These are phyloP conservation scores for Andrena minutula DNA, from an alignment of 2,888 invertebrate species.

Conservation along the genomic window DNA sequence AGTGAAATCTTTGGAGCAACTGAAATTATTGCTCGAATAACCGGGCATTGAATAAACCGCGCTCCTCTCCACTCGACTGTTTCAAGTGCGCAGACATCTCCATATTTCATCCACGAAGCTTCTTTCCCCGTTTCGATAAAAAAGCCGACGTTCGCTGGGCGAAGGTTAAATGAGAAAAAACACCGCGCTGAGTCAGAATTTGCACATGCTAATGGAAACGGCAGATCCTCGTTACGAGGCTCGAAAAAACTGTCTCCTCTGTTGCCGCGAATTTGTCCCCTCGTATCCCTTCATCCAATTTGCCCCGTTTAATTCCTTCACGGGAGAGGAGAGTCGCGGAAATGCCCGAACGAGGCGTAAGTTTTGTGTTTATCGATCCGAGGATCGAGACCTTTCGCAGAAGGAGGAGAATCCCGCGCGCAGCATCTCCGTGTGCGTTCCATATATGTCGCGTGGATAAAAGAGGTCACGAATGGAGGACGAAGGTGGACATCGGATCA, in stretches of 20 bases:
- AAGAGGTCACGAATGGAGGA: slow-evolving; percentile 31
- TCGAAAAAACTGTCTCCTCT: background rate
- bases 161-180: slow-evolving; percentile 3
- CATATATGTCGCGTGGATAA: slow-evolving; percentile 30
- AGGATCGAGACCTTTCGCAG: slow-evolving; percentile 6
- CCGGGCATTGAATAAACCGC: background rate
- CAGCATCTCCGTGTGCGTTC: slow-evolving; percentile 29
- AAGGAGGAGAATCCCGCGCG: background rate
- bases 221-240: background rate
- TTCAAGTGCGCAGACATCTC: background rate
- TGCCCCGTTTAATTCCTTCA: background rate
- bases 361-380: slow-evolving; percentile 1
- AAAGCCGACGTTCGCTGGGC: background rate
- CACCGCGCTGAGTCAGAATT: slow-evolving; percentile 4
- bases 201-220: background rate
- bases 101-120: background rate
- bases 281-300: background rate
- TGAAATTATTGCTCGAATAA: background rate
- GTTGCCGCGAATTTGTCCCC: background rate
- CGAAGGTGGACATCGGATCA: slow-evolving; percentile 22
- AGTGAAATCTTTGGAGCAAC: too few relatives aligned
- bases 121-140: background rate
- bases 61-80: background rate
- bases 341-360: background rate
- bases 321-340: background rate